Percentiles rank a stretch among this genome's conserved stretches.
These are phyloP conservation scores for Chunga burmeisteri DNA, from an alignment of 2,113 vertebrate species.

Conservation along the genomic window DNA sequence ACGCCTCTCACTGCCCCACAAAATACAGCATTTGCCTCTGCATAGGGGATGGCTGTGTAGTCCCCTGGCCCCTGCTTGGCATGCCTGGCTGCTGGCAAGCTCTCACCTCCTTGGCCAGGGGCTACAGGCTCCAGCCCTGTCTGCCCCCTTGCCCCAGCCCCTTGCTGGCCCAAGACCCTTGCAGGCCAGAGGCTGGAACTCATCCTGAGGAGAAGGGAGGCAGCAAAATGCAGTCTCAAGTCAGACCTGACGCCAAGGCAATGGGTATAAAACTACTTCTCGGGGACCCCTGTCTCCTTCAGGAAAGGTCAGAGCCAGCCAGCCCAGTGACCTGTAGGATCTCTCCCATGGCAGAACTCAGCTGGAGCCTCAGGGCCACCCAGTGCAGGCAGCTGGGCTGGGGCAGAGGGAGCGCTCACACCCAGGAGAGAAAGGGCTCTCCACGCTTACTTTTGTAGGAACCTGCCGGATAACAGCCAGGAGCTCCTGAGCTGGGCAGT, in stretches of 20 bases:
- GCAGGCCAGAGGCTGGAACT: not conserved
- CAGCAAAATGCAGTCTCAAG: not conserved
- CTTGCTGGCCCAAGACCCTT: not conserved
- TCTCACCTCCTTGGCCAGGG: not conserved
- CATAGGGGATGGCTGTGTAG: rapidly evolving
- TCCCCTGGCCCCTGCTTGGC: not conserved
- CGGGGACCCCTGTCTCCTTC: not conserved
- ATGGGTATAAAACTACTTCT: not conserved
- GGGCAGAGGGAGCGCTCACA: not conserved
- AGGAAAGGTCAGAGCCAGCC: not conserved
- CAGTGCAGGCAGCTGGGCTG: not conserved
- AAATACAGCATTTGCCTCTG: not conserved
- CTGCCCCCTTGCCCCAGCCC: not conserved
- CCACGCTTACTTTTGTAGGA: not conserved
- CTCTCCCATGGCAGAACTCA: not conserved
- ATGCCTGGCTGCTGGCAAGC: not conserved
- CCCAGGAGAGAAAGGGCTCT: not conserved
- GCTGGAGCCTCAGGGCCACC: not conserved
- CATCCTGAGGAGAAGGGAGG: not conserved
- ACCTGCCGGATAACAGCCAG: rapidly evolving
- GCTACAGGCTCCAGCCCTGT: not conserved
- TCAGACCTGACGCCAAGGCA: not conserved
- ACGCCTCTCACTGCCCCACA: not conserved
- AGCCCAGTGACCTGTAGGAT: not conserved
- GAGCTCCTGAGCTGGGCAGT: not conserved